These are phyloP conservation scores for Ips nitidus DNA, from an alignment of 1,140 invertebrate species.

Conservation along the genomic window DNA sequence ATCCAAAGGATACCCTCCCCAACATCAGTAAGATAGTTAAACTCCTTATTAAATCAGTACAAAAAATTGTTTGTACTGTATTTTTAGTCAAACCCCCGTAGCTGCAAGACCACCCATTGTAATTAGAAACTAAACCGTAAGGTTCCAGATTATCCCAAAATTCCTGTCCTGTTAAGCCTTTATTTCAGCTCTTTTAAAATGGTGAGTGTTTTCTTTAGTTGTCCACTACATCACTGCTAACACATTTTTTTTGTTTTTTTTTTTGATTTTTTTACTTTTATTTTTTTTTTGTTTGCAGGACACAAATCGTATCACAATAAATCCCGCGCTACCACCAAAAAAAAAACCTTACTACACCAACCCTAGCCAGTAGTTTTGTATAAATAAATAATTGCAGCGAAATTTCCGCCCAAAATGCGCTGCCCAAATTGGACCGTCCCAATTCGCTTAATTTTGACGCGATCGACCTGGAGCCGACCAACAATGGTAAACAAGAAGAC, in stretches of 20 bases:
- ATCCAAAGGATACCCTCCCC: conserved; percentile 33
- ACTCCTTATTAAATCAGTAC: neutral
- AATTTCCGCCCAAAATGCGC: neutral
- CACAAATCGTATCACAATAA: conserved; percentile 48
- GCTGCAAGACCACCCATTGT: conserved; percentile 14
- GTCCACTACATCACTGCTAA: neutral
- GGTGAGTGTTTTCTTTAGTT: neutral
- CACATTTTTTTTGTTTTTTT: conserved; percentile 15
- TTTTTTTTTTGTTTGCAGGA: conserved; percentile 43
- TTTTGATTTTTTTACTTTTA: conserved; percentile 34
- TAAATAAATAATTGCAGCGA: neutral
- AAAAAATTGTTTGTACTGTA: neutral
- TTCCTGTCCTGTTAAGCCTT: neutral
- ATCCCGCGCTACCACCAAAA: conserved; percentile 2
- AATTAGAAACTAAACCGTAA: conserved; percentile 11
- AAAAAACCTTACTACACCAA: no score
- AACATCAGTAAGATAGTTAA: conserved; percentile 23
- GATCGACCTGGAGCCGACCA: conserved; percentile 48
- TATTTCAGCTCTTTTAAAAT: neutral
- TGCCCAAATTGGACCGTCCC: conserved; percentile 55
- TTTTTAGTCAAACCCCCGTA: conserved; percentile 18
- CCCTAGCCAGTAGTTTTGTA: neutral
- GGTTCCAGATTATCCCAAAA: conserved; percentile 11
- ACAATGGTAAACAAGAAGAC: conserved; percentile 46
- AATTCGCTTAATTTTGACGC: conserved; percentile 56